Conservation (phyloP, 2,113 vertebrate genomes). For the Porphyrio hochstetteri region DNA sequence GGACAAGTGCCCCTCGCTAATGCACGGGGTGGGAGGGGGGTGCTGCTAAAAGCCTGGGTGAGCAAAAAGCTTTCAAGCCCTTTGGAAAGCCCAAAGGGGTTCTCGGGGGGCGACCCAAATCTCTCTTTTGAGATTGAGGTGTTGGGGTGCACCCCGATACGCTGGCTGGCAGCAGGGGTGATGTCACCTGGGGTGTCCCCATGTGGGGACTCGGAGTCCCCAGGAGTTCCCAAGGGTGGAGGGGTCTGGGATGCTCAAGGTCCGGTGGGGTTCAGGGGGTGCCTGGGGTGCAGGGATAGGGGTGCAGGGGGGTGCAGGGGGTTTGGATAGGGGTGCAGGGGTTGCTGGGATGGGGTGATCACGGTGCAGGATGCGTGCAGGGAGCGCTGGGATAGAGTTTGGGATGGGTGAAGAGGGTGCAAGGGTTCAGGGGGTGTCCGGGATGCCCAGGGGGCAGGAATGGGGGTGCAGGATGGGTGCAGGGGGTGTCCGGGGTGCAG, state of each 20-base stretch:
- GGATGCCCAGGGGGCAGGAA: neutral
- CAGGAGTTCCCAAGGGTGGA: neutral
- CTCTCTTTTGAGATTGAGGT: neutral
- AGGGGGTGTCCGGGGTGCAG: no score
- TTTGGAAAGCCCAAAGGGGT: neutral
- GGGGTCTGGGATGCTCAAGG: neutral
- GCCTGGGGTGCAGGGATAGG: no score
- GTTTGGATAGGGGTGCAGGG: neutral
- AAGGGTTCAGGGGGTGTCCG: no score
- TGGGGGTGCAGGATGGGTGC: neutral
- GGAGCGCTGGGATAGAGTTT: no score
- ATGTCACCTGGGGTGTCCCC: neutral
- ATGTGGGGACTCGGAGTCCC: fast-evolving
- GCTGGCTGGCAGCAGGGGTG: neutral
- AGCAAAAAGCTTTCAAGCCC: neutral
- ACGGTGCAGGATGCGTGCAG: neutral
- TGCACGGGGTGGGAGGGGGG: neutral
- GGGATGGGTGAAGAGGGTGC: no score
- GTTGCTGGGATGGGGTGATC: fast-evolving
- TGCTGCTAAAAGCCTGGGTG: neutral
- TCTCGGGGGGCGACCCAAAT: neutral
- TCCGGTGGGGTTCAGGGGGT: neutral
- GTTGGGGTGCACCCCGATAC: fast-evolving
- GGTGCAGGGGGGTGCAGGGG: neutral
- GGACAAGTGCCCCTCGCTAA: slow-evolving; percentile 19